Percentiles rank a stretch among this genome's conserved stretches.
phyloP scores from a whole-genome alignment of 2,888 invertebrate species.

The Drosophila flavopinicola region DNA sequence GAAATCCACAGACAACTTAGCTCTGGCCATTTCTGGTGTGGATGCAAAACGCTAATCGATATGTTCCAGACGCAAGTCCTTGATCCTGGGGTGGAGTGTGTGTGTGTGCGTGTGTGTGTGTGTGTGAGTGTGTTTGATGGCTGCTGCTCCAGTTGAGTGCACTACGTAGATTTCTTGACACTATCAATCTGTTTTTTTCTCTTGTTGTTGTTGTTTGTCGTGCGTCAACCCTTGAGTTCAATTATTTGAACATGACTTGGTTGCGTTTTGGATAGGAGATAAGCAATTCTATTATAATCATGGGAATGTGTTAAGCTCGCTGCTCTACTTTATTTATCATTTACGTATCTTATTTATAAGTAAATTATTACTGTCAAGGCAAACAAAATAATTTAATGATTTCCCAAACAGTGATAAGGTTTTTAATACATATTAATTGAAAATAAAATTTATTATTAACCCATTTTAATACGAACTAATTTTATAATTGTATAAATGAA shows the following conservation, averaged over 20 bases:
- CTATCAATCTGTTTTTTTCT: slow-evolving; percentile 62
- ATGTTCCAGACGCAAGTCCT: slow-evolving; percentile 70
- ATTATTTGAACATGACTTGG: slow-evolving; percentile 34
- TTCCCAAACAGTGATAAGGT: too few species aligned
- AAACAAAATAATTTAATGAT: too few species aligned
- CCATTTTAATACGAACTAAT: too few species aligned
- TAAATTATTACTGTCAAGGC: too few species aligned
- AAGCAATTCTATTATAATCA: slow-evolving; percentile 18
- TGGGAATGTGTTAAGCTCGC: slow-evolving; percentile 8
- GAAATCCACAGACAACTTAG: slow-evolving; percentile 52
- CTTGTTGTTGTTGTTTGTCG: slow-evolving; percentile 15
- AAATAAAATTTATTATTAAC: too few species aligned
- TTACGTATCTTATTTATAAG: not conserved
- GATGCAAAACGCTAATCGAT: slow-evolving; percentile 75
- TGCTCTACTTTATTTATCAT: not conserved
- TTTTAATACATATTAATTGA: too few species aligned
- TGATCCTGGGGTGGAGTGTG: slow-evolving; percentile 16
- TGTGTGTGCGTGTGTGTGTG: slow-evolving; percentile 13
- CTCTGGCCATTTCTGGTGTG: slow-evolving; percentile 50
- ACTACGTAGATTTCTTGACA: slow-evolving; percentile 55
- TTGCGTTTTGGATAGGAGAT: slow-evolving; percentile 31
- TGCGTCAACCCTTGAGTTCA: slow-evolving; percentile 50
- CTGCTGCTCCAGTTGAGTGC: slow-evolving; percentile 51
- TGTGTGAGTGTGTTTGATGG: slow-evolving; percentile 42
- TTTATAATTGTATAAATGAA: too few species aligned